Evolutionary conservation across 2,113 vertebrate genomes (phyloP).

Genomic region (Chloropsis hardwickii): DNA sequence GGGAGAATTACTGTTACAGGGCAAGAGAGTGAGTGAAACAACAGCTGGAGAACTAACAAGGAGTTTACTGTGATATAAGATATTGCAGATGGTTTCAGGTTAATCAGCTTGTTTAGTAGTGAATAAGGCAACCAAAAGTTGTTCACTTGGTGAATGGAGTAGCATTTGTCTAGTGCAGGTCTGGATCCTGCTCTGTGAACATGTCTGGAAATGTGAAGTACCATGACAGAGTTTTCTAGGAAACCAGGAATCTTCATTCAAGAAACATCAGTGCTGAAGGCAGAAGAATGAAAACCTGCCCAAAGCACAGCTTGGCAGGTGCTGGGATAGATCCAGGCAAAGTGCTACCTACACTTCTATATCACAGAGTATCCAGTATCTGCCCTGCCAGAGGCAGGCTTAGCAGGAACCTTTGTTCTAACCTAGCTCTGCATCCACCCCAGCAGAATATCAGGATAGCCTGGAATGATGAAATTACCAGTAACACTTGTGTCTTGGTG

Average conservation of each 20-base stretch:
- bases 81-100: background rate
- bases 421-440: background rate
- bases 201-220: background rate
- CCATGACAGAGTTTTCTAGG: background rate
- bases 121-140: background rate
- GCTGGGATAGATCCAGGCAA: background rate
- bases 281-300: background rate
- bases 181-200: background rate
- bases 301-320: background rate
- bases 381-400: background rate
- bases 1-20: background rate
- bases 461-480: background rate
- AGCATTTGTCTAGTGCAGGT: background rate
- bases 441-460: background rate
- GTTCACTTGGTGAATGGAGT: background rate
- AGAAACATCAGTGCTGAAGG: background rate
- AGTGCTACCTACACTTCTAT: accelerated
- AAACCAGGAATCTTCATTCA: background rate
- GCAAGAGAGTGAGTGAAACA: background rate
- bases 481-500: background rate
- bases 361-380: background rate
- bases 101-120: background rate
- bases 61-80: background rate
- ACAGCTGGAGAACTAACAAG: background rate
- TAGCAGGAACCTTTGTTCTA: background rate